These are phyloP conservation scores for Callocephalon fimbriatum DNA, from an alignment of 2,113 vertebrate species.

Conservation along the genomic window DNA sequence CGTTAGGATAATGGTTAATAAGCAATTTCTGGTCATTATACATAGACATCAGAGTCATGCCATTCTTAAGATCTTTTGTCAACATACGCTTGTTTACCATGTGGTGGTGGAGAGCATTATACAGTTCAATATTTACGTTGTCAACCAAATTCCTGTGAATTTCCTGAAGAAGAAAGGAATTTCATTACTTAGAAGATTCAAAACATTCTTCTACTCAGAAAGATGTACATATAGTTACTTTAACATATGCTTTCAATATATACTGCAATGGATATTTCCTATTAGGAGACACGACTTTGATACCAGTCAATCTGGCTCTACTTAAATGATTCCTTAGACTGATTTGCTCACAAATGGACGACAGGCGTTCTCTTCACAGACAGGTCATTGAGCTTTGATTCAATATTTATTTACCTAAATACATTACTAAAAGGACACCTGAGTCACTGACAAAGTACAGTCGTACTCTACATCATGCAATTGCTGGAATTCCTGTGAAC, in stretches of 20 bases:
- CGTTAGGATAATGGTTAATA: constrained; percentile 96
- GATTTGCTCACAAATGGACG: neutral
- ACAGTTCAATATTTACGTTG: constrained; percentile 95
- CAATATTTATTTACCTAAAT: neutral
- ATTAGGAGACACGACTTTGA: fast-evolving
- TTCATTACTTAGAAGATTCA: neutral
- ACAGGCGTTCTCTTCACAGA: neutral
- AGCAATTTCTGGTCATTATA: constrained; percentile 87
- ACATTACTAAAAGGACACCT: neutral
- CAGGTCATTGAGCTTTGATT: neutral
- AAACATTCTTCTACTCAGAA: neutral
- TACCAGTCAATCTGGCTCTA: neutral
- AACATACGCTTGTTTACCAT: constrained; percentile 92
- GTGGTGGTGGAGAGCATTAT: constrained; percentile 94
- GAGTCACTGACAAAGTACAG: neutral
- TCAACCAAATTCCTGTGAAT: constrained; percentile 85
- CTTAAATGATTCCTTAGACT: neutral
- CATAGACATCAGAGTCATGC: constrained; percentile 88
- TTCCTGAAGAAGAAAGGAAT: constrained; percentile 68
- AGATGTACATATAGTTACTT: neutral
- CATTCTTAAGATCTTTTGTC: constrained; percentile 95
- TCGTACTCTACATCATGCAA: neutral
- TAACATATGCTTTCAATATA: neutral
- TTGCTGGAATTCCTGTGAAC: neutral
- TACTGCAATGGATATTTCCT: neutral